Conservation (phyloP, 2,888 invertebrate species). For the Horisme vitalbata region DNA sequence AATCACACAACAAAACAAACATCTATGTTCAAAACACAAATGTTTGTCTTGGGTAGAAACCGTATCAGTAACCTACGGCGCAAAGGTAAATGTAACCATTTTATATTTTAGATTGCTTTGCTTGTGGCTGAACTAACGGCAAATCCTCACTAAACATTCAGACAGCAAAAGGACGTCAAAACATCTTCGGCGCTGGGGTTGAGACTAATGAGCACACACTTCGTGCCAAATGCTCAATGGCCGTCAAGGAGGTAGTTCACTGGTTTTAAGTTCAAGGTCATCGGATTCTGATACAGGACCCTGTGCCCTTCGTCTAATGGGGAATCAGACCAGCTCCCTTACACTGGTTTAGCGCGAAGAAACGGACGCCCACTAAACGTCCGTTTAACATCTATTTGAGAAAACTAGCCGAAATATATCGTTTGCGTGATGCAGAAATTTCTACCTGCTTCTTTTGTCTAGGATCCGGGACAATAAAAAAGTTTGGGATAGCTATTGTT, state of each 20-base stretch:
- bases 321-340: constrained; percentile 62
- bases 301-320: constrained; percentile 13
- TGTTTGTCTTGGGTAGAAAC: too few species aligned
- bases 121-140: too few species aligned
- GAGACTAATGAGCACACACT: constrained; percentile 61
- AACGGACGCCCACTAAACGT: constrained; percentile 58
- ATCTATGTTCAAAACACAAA: too few species aligned
- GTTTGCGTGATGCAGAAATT: constrained; percentile 57
- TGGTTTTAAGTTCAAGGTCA: constrained; percentile 42
- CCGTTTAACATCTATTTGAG: constrained; percentile 35
- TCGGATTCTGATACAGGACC: constrained; percentile 32
- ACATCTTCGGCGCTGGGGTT: constrained; percentile 62
- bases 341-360: constrained; percentile 70
- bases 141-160: too few species aligned
- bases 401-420: constrained; percentile 47
- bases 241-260: constrained; percentile 66
- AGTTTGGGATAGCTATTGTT: constrained; percentile 47
- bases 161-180: constrained; percentile 65
- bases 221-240: constrained; percentile 59
- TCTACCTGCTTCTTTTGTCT: constrained; percentile 61
- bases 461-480: constrained; percentile 46
- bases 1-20: too few species aligned
- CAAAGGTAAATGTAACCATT: too few species aligned
- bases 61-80: too few species aligned
- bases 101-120: too few species aligned